phyloP scores from a whole-genome alignment of 2,113 vertebrate genomes.

The Urocolius indicus region DNA sequence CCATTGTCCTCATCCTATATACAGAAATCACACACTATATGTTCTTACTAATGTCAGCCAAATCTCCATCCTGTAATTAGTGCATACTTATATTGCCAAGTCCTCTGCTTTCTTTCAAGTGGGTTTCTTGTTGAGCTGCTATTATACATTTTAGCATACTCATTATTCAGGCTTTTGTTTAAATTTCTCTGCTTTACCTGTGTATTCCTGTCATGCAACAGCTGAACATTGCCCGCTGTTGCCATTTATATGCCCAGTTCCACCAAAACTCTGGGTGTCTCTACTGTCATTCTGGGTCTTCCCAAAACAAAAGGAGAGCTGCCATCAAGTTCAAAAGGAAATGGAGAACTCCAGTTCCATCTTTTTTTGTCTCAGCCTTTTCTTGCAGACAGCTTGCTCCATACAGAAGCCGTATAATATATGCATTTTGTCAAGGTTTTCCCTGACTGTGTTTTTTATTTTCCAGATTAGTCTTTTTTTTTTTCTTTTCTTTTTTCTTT shows the following conservation, averaged over 20 bases:
- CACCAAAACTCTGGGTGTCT: background rate
- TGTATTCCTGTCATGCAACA: background rate
- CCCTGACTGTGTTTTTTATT: background rate
- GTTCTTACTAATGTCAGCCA: background rate
- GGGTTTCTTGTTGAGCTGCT: slow-evolving; percentile 6
- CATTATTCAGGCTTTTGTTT: background rate
- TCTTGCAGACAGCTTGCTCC: background rate
- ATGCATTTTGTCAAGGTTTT: background rate
- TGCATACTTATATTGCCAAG: background rate
- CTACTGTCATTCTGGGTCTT: background rate
- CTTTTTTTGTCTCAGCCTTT: background rate
- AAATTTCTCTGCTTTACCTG: background rate
- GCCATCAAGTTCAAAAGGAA: background rate
- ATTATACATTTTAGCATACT: background rate
- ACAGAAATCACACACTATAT: background rate
- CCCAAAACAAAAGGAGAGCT: background rate
- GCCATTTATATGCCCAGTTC: background rate
- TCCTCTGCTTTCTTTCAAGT: slow-evolving; percentile 4
- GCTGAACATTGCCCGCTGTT: background rate
- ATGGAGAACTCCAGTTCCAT: background rate
- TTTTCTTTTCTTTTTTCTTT: background rate
- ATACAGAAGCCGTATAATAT: background rate
- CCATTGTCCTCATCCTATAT: background rate
- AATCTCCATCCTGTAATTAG: background rate
- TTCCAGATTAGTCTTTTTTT: background rate